Evolutionary conservation across 1,140 invertebrate genomes (phyloP), one percentile per base, ranked within the genome.

Genomic region (Myzus persicae): DNA sequence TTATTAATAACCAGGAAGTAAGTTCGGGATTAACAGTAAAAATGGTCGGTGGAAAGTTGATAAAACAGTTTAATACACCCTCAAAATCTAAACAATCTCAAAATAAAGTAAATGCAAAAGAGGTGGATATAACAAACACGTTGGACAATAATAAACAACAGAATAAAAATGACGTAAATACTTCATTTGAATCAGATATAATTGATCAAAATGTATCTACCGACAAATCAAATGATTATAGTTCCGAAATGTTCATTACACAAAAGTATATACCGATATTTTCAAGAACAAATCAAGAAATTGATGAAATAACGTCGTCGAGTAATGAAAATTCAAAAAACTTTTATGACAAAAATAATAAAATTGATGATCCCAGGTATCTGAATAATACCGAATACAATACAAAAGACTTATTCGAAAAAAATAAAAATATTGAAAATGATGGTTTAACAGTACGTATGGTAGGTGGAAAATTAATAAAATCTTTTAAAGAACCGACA

Each of bases 41-140:
- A 31, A 93, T 90, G 93, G 26, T 93, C 1, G 93, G 93, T 46
- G 93, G 93, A 36, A 93, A 93, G 54, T 48, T 93, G 26, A 90
- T 93, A 48, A 93, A 90, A 82, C 44, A 51, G 59, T 87, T 87
- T 36, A 93, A 67, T n/a, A 59, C 89, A 5, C 51, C 89, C 1
- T 20, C 6, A n/a, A 67, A 44, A n/a, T 67, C 89, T 42, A 67
- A 42, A 90, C 26, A 31, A 67, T 20, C 22, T 54, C 22, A 36
- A 89, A 11, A 36, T 88, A 46, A 36, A 8, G 9, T 20, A 24
- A 24, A 36, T 36, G 36, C 31, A 26, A 88, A 48, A 36, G 18
- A 88, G 0, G 7, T 2, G 14, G 14, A 87, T 46, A 20, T 5
- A 51, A 36, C 87, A 36, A 9, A 88, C 36, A 24, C 22, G 24